Base-by-base conservation (phyloP, 92 coral and sea anemone genomes). In the Pocillopora meandrina region DNA sequence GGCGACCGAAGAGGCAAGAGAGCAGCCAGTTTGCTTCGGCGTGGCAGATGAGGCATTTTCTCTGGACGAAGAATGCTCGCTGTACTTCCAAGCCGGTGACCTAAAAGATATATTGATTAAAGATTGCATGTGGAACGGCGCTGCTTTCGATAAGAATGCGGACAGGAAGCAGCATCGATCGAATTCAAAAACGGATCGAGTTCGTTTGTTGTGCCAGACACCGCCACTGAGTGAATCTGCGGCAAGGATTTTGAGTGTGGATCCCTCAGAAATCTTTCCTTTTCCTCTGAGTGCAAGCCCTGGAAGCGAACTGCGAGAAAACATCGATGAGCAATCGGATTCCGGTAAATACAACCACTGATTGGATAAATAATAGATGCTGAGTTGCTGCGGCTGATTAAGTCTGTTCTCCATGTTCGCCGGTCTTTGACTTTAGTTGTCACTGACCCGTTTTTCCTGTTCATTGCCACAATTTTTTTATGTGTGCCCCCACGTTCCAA, bases 91-190 rank as follows among this genome's bases (percentile, higher is more conserved):
- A 78, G 90, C 91, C 57, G 90, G 91, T 33, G 97, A 97, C 86
- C 92, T 97, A 71, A 95, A 92, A 72, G 95, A 93, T 85, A 97
- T 97, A 86, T 91, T 97, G 63, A 97, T 97, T 61, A 97, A 93
- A 80, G 99, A 97, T 85, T 97, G 99, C 82, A 97, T 97, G 99
- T 97, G 99, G 99, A 97, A 95, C 73, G 99, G 99, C n/a, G 92
- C 90, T 52, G 94, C 92, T 10, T 93, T 91, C 79, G 96, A 91
- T 63, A 92, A 82, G 33, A 57, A 84, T 21, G 71, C 58, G 68
- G 90, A 88, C 79, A 73, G 76, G 62, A 64, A 82, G 61, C 88
- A 84, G 65, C 52, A 42, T 42, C 77, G 81, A 80, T 76, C 82
- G 23, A 87, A 87, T 83, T 88, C 84, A 61, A 90, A 87, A 85